Base-by-base conservation (phyloP, 2,888 invertebrate genomes). In the Calephelis perditalis region DNA sequence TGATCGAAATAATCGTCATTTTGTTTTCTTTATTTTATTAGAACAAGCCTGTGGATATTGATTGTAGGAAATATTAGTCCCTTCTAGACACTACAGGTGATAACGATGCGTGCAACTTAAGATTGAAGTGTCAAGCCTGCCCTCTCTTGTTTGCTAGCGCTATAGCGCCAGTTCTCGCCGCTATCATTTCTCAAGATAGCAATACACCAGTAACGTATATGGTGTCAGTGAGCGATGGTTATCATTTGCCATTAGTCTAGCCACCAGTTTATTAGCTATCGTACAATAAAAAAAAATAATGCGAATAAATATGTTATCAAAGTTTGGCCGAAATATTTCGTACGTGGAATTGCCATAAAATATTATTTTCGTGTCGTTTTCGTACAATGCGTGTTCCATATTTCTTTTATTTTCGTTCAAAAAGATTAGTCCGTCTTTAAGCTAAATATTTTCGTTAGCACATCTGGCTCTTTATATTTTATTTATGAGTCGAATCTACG, bases 391-490 rank as follows among this genome's bases (percentile, higher is more conserved):
- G 72, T 74, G 73, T 70, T 73, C 49, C 67, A 70, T 65, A 71
- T 70, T 71, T 71, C 67, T 74, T 79, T 73, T 77, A 73, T 72
- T 75, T 71, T 68, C 68, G 70, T 73, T 68, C 71, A 71, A 77
- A 80, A 76, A 75, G 72, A 76, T 73, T 72, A 70, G 68, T 68
- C 68, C 68, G 71, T 70, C 67, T 71, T 68, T 64, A 67, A 66
- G 64, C 63, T 62, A 65, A 70, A 71, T 70, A 73, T 71, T 73
- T 70, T 71, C 66, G 67, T 67, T 68, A 68, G 69, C 75, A 72
- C 75, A 76, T 76, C 73, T 77, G 77, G 74, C 68, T 67, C 71
- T 71, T 69, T 63, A 75, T 73, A 76, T 78, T 77, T 79, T 79
- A 81, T 82, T 78, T 79, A 79, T 77, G 74, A 76, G 74, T 70